Evolutionary conservation across 2,113 vertebrate genomes (phyloP), one percentile per base, ranked within the genome.

Genomic region (Anser cygnoides): DNA sequence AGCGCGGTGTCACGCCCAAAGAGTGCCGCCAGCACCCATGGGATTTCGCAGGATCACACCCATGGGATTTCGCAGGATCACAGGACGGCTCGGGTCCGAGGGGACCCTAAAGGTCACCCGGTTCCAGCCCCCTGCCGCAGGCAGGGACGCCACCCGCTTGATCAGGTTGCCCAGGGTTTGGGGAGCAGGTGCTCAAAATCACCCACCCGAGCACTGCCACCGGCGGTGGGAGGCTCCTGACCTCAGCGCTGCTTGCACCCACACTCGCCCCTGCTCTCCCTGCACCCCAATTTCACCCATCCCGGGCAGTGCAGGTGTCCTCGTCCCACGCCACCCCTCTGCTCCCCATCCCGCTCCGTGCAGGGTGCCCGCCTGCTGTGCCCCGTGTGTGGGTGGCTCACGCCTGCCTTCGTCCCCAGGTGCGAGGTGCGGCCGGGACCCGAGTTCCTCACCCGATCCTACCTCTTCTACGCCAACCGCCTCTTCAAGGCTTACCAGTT

Each of bases 361-460:
- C 9, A 10, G n/a, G 41, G 13, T 26, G 6, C 19, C 13, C 50
- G 7, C 23, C 50, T 7, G 50, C 23, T 52, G 50, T 22, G 15
- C 63, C 63, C 26, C 8, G 2, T 29, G 25, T 25, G 46, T 4
- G 5, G 19, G 3, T 0, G 8, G n/a, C 92, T 95, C 82, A 93
- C 71, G 12, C 0, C 61, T 52, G 26, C 28, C 68, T 85, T 65
- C 59, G 41, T 77, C 55, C 58, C 35, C 95, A 99, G 99, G 95
- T 99, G 99, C 29, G 99, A 99, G 97, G 99, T 99, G 49, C 98
- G 98, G 4, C 98, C 99, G 0, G 99, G 99, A 22, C 99, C 99
- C 1, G 99, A 99, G 98, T 99, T 99, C 97, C 98, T 99, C 59
- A 98, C 98, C 81, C 97, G 98, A 8, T 99, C 98, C 85, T 99